Base-by-base conservation (phyloP, 2,888 invertebrate genomes). In the Andrena hattorfiana region DNA sequence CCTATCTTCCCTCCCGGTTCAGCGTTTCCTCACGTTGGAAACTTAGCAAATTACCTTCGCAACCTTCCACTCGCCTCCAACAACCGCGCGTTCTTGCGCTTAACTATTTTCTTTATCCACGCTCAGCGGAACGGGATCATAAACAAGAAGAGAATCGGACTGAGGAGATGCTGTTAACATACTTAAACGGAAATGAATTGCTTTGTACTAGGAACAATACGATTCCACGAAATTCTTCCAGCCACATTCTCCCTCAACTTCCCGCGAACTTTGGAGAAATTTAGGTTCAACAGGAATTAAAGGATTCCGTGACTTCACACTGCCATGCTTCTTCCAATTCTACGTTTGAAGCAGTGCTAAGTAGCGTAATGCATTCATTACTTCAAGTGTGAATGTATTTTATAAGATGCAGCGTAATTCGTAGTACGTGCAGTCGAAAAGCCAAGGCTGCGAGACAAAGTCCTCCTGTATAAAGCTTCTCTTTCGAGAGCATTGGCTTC, bases 111-210 rank as follows among this genome's bases (percentile, higher is more conserved):
- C 78, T 76, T 76, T 69, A 67, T 62, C 68, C 4, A 16, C 30
- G n/a, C 32, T 16, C 10, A 16, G 26, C 10, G n/a, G 8, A 54
- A 16, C 62, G 26, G 54, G 68, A 68, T 78, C 67, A 68, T 68
- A 68, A 77, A 78, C 77, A 76, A 67, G 75, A 26, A 20, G 10
- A 62, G 68, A 68, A 28, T 32, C 51, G 62, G 30, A 48, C 51
- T 49, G 20, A 42, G 48, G 48, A 68, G 62, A 68, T 54, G 42
- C 48, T 28, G 48, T 54, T 76, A 62, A 78, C 67, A 67, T 66
- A 75, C 76, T 78, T 78, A 68, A 75, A 23, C 30, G 76, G 62
- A 68, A 78, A 78, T 78, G 76, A 75, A 78, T 78, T 67, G 74
- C 75, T 56, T 74, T 68, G 66, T 35, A 23, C 60, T 8, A 51